phyloP scores from a whole-genome alignment of 1,140 invertebrate genomes.

The Drosophila tsacasi region DNA sequence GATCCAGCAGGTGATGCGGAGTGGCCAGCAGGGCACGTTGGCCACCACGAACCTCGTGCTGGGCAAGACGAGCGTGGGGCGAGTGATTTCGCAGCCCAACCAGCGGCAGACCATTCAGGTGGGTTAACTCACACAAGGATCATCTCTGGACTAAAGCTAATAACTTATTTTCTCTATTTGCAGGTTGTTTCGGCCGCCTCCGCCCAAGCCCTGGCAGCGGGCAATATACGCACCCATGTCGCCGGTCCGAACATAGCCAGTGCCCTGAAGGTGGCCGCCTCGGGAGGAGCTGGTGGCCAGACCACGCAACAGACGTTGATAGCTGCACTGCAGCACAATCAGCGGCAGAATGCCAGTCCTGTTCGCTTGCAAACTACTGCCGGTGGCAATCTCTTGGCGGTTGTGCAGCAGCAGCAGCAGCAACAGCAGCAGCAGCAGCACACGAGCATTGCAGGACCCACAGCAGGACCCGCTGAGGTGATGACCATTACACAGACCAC shows the following conservation, averaged over 20 bases:
- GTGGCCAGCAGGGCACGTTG: conserved; percentile 85
- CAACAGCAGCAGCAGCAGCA: conserved; percentile 72
- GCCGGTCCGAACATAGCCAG: conserved; percentile 85
- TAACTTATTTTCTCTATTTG: neutral
- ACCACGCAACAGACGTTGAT: conserved; percentile 85
- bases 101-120: conserved; percentile 84
- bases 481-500: conserved; percentile 80
- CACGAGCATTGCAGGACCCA: conserved; percentile 49
- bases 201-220: conserved; percentile 85
- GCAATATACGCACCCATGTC: conserved; percentile 84
- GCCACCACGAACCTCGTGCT: conserved; percentile 72
- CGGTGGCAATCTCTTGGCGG: conserved; percentile 85
- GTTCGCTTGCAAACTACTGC: conserved; percentile 86
- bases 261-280: conserved; percentile 85
- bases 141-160: neutral
- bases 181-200: conserved; percentile 86
- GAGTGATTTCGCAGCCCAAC: conserved; percentile 81
- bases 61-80: conserved; percentile 81
- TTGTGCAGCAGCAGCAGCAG: conserved; percentile 81
- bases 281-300: conserved; percentile 65
- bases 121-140: conserved; percentile 1
- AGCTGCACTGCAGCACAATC: conserved; percentile 84
- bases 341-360: conserved; percentile 85
- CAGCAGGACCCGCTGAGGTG: conserved; percentile 68
- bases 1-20: conserved; percentile 91